Conservation (phyloP, 2,113 vertebrate species). For the Heliornis fulica region DNA sequence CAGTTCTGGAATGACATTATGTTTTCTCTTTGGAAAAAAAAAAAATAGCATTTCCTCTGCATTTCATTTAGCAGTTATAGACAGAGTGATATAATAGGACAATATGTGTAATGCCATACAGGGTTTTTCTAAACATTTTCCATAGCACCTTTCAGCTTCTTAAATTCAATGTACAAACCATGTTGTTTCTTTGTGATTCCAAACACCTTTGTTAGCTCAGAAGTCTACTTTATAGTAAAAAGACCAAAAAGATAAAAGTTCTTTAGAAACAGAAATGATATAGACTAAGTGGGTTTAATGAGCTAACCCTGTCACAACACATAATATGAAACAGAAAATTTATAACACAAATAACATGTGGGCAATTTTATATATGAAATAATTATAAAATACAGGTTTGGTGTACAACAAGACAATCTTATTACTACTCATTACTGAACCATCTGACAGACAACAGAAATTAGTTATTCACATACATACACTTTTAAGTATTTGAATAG, state of each 20-base stretch:
- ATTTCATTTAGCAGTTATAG: neutral
- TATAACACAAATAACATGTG: neutral
- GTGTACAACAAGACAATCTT: neutral
- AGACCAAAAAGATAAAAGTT: neutral
- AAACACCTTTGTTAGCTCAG: neutral
- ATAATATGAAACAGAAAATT: neutral
- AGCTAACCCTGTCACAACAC: neutral
- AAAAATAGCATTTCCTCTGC: neutral
- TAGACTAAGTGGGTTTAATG: neutral
- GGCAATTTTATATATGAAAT: neutral
- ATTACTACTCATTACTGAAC: neutral
- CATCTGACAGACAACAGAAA: neutral
- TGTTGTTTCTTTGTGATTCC: neutral
- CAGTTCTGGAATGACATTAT: neutral
- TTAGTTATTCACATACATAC: neutral
- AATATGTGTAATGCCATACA: neutral
- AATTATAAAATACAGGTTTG: neutral
- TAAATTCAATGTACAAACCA: neutral
- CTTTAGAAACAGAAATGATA: neutral
- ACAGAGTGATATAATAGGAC: neutral
- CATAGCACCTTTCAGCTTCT: neutral
- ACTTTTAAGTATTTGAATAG: neutral
- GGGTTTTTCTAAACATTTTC: neutral
- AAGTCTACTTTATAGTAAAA: slow-evolving; percentile 8
- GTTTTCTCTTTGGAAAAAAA: neutral